Evolutionary conservation across 2,888 invertebrate species (phyloP).

Genomic region (Lochmaea capreae): DNA sequence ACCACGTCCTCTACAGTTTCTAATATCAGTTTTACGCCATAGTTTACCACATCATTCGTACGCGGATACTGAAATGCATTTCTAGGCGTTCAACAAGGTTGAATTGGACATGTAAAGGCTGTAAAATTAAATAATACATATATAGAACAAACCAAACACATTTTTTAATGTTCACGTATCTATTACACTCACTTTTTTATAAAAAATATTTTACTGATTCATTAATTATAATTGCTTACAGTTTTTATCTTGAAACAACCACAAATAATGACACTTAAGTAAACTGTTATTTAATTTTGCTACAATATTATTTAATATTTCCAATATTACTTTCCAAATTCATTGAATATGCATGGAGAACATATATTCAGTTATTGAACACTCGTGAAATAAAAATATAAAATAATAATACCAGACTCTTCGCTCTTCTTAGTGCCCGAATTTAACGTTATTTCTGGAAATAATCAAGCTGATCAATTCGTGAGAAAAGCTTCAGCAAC

Average conservation of each 20-base stretch:
- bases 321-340: background rate
- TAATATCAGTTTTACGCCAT: conserved; percentile 17
- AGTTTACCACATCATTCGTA: conserved; percentile 17
- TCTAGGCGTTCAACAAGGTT: conserved; percentile 25
- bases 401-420: too few species aligned
- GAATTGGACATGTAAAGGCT: conserved; percentile 5
- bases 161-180: background rate
- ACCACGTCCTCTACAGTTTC: conserved; percentile 17
- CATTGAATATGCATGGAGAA: too few species aligned
- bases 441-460: too few species aligned
- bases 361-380: too few species aligned
- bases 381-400: too few species aligned
- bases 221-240: background rate
- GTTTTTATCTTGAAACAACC: background rate
- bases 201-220: background rate
- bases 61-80: conserved; percentile 27
- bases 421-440: too few species aligned
- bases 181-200: background rate
- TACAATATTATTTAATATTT: background rate
- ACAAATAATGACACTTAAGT: background rate
- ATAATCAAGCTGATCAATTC: too few species aligned
- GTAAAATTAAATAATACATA: background rate
- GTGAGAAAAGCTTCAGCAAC: too few species aligned
- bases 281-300: background rate
- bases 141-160: background rate